phyloP scores from a whole-genome alignment of 2,888 invertebrate genomes.

The Phengaris alcon region DNA sequence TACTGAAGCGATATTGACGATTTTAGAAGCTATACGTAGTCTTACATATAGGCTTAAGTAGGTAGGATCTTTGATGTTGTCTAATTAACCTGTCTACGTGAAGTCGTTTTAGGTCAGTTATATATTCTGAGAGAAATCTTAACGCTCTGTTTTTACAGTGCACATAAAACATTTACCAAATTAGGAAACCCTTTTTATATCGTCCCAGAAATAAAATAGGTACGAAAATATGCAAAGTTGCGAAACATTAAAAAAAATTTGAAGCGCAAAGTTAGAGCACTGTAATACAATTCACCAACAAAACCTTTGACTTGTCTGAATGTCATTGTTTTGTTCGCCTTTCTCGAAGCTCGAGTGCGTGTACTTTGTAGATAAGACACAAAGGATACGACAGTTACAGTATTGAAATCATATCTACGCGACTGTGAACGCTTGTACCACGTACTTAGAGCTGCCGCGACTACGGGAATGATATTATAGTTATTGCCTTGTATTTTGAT shows the following conservation, averaged over 20 bases:
- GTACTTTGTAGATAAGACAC: conserved; percentile 32
- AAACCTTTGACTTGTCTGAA: conserved; percentile 39
- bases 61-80: too few species aligned
- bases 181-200: not conserved
- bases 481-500: conserved; percentile 9
- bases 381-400: conserved; percentile 32
- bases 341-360: conserved; percentile 33
- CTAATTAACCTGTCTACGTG: too few species aligned
- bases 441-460: not conserved
- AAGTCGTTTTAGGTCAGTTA: too few species aligned
- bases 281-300: conserved; percentile 31
- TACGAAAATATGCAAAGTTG: not conserved
- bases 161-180: not conserved
- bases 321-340: conserved; percentile 36
- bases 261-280: conserved; percentile 29
- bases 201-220: not conserved
- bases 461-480: conserved; percentile 1
- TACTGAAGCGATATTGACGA: not conserved
- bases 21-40: not conserved
- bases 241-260: not conserved
- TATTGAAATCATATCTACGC: conserved; percentile 27
- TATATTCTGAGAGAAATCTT: too few species aligned
- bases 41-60: too few species aligned
- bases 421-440: conserved; percentile 22
- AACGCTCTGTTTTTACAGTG: too few species aligned